A percentile compares a stretch with the other conserved stretches of the same genome.
phyloP scores from a whole-genome alignment of 37 sponge, comb jelly and placozoan genomes.

The Mnemiopsis leidyi region DNA sequence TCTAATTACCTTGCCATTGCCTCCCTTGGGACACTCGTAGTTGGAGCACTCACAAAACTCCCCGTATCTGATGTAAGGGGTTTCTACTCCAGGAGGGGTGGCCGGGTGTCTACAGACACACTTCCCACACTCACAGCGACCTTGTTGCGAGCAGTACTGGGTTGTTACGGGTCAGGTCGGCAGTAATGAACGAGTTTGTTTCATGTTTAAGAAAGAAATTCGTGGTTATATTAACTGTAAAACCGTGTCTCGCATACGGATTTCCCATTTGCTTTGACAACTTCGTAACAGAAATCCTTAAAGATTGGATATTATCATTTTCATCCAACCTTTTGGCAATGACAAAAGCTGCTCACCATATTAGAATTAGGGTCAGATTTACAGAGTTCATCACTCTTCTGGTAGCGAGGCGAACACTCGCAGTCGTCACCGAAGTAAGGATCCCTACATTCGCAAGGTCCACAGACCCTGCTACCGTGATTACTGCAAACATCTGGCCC shows the following conservation, averaged over 20 bases:
- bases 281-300: no score
- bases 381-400: conserved; percentile 46
- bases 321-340: no score
- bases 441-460: conserved; percentile 9
- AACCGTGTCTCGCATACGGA: no score
- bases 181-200: no score
- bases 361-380: background rate
- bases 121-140: conserved; percentile 58
- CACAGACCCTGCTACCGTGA: background rate
- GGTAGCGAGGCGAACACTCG: conserved; percentile 41
- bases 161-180: background rate
- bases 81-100: conserved; percentile 12
- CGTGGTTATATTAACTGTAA: no score
- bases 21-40: conserved; percentile 65
- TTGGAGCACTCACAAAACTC: conserved; percentile 66
- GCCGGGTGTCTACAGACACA: conserved; percentile 23
- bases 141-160: conserved; percentile 42
- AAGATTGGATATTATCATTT: no score
- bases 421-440: conserved; percentile 51
- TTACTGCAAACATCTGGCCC: conserved; percentile 1
- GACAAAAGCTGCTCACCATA: background rate
- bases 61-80: conserved; percentile 49
- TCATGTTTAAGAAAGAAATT: no score
- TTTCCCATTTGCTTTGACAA: no score
- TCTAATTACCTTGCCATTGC: conserved; percentile 37